phyloP scores from a whole-genome alignment of 1,140 invertebrate species.

The Bombus vancouverensis region DNA sequence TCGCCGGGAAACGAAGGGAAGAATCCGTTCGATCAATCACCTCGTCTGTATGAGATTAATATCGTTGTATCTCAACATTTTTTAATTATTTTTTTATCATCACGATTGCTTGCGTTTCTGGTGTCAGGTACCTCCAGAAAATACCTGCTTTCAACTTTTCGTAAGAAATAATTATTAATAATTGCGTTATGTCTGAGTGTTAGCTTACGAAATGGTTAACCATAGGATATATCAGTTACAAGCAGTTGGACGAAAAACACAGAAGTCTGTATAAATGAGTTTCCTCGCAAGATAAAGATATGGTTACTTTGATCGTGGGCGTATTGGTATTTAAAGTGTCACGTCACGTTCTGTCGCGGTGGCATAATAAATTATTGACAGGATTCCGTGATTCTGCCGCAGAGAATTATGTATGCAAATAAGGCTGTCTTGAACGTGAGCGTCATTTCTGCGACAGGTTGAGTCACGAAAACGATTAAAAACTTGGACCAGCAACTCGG shows the following conservation, averaged over 20 bases:
- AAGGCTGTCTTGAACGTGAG: slow-evolving; percentile 33
- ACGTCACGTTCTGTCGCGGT: slow-evolving; percentile 21
- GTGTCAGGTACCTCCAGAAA: neutral
- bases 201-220: too few relatives aligned
- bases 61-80: too few relatives aligned
- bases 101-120: neutral
- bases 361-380: slow-evolving; percentile 62
- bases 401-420: slow-evolving; percentile 65
- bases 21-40: too few relatives aligned
- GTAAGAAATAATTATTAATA: neutral
- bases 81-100: neutral
- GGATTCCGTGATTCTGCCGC: slow-evolving; percentile 33
- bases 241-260: neutral
- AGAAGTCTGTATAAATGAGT: neutral
- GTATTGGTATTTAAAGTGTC: slow-evolving; percentile 25
- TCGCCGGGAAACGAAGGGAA: too few relatives aligned
- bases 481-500: slow-evolving; percentile 57
- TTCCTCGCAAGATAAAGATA: neutral
- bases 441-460: neutral
- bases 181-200: too few relatives aligned
- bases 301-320: neutral
- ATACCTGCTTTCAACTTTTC: neutral
- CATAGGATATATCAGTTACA: neutral
- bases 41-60: too few relatives aligned
- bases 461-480: slow-evolving; percentile 66